These are phyloP conservation scores for Euglossa dilemma DNA, from an alignment of 1,140 invertebrate species.

Conservation along the genomic window DNA sequence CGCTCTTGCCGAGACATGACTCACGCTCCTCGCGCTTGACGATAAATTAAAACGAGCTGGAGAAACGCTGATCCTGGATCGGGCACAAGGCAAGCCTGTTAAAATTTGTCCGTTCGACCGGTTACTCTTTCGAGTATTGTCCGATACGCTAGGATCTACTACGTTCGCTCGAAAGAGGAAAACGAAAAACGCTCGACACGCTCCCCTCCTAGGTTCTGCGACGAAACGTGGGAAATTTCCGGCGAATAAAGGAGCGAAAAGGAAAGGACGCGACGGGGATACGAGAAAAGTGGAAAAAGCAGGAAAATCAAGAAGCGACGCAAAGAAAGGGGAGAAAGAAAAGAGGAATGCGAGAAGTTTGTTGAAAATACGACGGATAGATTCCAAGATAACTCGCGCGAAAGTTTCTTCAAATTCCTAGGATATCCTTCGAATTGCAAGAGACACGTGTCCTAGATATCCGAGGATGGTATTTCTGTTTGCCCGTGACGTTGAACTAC, in stretches of 20 bases:
- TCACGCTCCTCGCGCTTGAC: conserved; percentile 59
- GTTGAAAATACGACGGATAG: not conserved
- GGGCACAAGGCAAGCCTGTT: conserved; percentile 23
- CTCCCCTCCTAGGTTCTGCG: too few relatives aligned
- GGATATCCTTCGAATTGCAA: not conserved
- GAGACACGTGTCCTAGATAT: not conserved
- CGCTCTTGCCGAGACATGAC: conserved; percentile 32
- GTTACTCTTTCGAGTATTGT: not conserved
- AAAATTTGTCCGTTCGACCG: not conserved
- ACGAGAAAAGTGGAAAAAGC: not conserved
- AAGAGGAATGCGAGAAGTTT: not conserved
- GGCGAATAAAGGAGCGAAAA: not conserved
- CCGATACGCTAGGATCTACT: too few relatives aligned
- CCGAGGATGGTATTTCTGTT: not conserved
- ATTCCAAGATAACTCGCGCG: too few relatives aligned
- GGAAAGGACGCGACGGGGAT: too few relatives aligned
- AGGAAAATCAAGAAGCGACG: not conserved
- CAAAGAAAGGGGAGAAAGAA: not conserved
- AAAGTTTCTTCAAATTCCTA: not conserved
- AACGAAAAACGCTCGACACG: too few relatives aligned
- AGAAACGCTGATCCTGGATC: conserved; percentile 33
- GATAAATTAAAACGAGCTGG: conserved; percentile 57
- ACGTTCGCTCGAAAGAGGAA: too few relatives aligned
- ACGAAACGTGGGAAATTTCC: too few relatives aligned
- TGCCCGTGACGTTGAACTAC: too few relatives aligned